Conservation (phyloP, 2,888 invertebrate species). For the Caenorhabditis panamensis region DNA sequence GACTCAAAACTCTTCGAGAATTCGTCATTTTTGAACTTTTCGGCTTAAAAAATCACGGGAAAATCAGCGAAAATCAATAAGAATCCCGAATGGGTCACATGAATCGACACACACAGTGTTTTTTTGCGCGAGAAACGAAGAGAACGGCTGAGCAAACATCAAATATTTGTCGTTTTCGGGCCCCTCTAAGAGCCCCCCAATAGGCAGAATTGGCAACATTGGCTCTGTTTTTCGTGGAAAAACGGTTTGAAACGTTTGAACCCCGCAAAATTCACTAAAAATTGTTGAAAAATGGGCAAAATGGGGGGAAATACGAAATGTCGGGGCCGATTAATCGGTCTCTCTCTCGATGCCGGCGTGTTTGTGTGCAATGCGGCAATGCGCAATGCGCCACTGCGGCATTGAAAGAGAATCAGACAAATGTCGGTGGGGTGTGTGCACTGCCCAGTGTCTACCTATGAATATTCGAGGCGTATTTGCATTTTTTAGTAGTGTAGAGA, state of each 20-base stretch:
- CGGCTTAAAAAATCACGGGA: not conserved
- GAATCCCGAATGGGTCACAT: not conserved
- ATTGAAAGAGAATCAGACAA: conserved; percentile 14
- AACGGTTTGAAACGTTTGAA: no score
- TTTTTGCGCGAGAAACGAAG: not conserved
- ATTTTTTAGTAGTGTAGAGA: not conserved
- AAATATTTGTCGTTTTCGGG: conserved; percentile 20
- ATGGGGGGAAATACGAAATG: no score
- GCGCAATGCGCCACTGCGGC: conserved; percentile 57
- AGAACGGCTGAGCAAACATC: conserved; percentile 11
- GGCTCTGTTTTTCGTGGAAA: no score
- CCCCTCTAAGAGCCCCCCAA: no score
- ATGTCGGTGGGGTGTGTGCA: not conserved
- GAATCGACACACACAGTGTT: conserved; percentile 9
- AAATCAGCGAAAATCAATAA: not conserved
- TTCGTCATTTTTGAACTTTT: not conserved
- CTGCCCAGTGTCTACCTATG: not conserved
- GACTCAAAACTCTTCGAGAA: not conserved
- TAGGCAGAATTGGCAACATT: no score
- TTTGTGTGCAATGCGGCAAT: not conserved
- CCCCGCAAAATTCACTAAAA: no score
- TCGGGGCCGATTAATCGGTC: conserved; percentile 9
- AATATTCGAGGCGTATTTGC: not conserved
- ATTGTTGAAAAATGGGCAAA: not conserved
- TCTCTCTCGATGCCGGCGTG: conserved; percentile 27